Percentiles rank a stretch among this genome's conserved stretches.
These are phyloP conservation scores for Hirtodrosophila histrioides DNA, from an alignment of 2,888 invertebrate species.

Conservation along the genomic window DNA sequence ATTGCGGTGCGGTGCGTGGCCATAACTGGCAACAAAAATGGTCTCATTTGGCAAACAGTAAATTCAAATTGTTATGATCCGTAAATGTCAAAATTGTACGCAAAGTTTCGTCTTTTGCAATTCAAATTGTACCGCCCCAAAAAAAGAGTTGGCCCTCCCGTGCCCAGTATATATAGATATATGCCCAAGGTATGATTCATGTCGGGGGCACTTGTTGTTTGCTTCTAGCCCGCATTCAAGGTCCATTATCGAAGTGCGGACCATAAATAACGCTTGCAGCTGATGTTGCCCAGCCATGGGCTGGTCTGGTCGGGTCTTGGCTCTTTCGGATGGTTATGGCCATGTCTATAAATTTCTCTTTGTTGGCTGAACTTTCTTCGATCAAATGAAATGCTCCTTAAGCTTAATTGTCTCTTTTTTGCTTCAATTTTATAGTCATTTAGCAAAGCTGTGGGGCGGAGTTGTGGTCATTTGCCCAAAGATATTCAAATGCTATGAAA, in stretches of 20 bases:
- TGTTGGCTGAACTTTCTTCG: constrained; percentile 68
- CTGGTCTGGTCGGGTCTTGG: constrained; percentile 29
- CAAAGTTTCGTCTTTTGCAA: constrained; percentile 50
- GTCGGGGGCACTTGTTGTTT: constrained; percentile 46
- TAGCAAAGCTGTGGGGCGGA: constrained; percentile 54
- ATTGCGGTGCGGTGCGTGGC: constrained; percentile 41
- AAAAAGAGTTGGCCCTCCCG: constrained; percentile 7
- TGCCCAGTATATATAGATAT: no score
- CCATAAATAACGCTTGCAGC: constrained; percentile 48
- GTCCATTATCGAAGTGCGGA: constrained; percentile 55
- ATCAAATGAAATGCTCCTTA: constrained; percentile 77
- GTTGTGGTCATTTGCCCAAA: constrained; percentile 55
- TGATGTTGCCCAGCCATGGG: constrained; percentile 21
- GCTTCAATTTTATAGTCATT: constrained; percentile 74
- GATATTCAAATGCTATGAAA: constrained; percentile 71
- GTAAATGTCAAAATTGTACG: constrained; percentile 83
- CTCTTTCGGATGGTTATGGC: constrained; percentile 9
- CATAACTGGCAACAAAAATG: constrained; percentile 63
- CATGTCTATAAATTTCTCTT: constrained; percentile 48
- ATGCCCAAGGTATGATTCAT: constrained; percentile 36
- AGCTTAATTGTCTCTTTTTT: constrained; percentile 73
- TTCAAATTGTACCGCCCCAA: constrained; percentile 42
- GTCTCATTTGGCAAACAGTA: constrained; percentile 75
- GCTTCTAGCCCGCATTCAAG: constrained; percentile 40
- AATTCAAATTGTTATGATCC: constrained; percentile 84